Evolutionary conservation across 2,113 vertebrate species (phyloP).

Genomic region (Murina feae): DNA sequence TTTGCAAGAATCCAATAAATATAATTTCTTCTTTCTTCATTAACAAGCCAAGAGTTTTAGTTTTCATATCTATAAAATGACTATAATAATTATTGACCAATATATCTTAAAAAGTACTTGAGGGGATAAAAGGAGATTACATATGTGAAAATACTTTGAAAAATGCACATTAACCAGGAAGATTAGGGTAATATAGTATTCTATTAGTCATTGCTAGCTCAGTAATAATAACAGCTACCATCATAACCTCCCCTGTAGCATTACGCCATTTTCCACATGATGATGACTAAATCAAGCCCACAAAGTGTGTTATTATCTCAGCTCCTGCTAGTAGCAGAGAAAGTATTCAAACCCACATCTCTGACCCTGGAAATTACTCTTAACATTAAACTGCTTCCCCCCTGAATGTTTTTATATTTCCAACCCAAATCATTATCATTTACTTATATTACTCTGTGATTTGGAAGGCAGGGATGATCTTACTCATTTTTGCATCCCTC

Average conservation of each 20-base stretch:
- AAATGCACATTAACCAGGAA: not conserved
- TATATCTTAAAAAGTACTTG: not conserved
- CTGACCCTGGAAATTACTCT: not conserved
- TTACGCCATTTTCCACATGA: not conserved
- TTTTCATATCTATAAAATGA: not conserved
- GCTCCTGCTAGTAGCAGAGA: not conserved
- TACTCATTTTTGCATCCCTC: not conserved
- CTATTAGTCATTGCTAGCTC: not conserved
- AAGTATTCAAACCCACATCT: not conserved
- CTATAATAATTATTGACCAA: not conserved
- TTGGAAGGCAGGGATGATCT: not conserved
- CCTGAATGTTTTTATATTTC: not conserved
- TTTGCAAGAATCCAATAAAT: not conserved
- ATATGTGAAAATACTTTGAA: not conserved
- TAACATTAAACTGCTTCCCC: not conserved
- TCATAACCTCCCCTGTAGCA: not conserved
- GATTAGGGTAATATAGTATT: not conserved
- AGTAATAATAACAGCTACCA: not conserved
- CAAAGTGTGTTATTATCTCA: not conserved
- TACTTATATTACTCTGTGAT: not conserved
- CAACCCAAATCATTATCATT: not conserved
- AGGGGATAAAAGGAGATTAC: not conserved
- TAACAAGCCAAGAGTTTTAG: not conserved
- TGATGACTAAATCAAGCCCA: not conserved
- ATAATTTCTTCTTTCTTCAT: not conserved